Evolutionary conservation across 2,888 invertebrate genomes (phyloP).

Genomic region (Ennomos erosarius): DNA sequence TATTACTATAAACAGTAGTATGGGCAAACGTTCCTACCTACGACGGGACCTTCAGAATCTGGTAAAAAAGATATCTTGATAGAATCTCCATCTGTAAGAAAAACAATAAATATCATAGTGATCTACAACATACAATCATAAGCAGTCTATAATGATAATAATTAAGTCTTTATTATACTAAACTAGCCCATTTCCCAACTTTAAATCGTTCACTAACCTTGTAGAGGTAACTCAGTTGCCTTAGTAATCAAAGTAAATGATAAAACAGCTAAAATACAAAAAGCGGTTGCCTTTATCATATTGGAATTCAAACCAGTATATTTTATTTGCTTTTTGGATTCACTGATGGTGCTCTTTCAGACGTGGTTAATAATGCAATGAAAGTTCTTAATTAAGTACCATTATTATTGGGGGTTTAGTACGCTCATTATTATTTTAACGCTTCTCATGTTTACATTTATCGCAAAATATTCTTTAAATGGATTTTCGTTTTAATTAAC

Average conservation of each 20-base stretch:
- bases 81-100: slow-evolving; percentile 27
- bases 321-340: neutral
- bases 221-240: neutral
- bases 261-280: neutral
- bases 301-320: slow-evolving; percentile 1
- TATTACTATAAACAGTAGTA: too few relatives aligned
- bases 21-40: slow-evolving; percentile 15
- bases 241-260: neutral
- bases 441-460: neutral
- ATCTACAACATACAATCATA: too few relatives aligned
- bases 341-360: neutral
- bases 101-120: neutral
- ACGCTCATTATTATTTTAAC: slow-evolving; percentile 1
- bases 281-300: neutral
- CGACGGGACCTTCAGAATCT: slow-evolving; percentile 10
- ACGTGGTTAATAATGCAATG: neutral
- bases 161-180: too few relatives aligned
- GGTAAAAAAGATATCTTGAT: slow-evolving; percentile 26
- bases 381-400: neutral
- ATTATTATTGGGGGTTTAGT: neutral
- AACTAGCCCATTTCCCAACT: too few relatives aligned
- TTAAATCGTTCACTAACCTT: neutral
- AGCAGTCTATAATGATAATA: too few relatives aligned
- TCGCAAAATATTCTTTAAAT: neutral
- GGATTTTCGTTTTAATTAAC: neutral